These are phyloP conservation scores for Mesorhabditis belari DNA, from an alignment of 2,888 invertebrate genomes.

Conservation along the genomic window DNA sequence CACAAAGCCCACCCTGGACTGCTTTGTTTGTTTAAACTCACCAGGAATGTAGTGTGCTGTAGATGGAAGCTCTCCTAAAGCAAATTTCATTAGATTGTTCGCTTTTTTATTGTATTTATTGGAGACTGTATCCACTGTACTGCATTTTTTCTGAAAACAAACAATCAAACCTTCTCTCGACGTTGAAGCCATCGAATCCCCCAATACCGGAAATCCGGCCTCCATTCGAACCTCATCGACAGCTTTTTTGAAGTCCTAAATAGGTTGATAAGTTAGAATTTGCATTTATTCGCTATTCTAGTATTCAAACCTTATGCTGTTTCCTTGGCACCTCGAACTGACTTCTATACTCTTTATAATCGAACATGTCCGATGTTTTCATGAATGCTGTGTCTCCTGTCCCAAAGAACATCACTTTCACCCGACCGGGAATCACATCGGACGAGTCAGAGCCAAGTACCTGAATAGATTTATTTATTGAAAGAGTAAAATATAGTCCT, in stretches of 20 bases:
- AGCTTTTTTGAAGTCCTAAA: slow-evolving; percentile 38
- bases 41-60: too few species aligned
- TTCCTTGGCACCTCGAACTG: slow-evolving; percentile 34
- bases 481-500: neutral
- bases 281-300: neutral
- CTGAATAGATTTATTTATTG: neutral
- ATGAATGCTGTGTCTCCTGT: slow-evolving; percentile 47
- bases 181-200: too few species aligned
- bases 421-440: slow-evolving; percentile 9
- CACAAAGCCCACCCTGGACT: too few species aligned
- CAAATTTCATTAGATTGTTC: too few species aligned
- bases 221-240: slow-evolving; percentile 39
- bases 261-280: neutral
- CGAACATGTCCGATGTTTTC: slow-evolving; percentile 35
- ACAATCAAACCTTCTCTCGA: too few species aligned
- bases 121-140: too few species aligned
- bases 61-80: too few species aligned
- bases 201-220: slow-evolving; percentile 20
- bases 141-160: too few species aligned
- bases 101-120: too few species aligned
- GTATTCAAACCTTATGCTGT: slow-evolving; percentile 19
- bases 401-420: slow-evolving; percentile 46
- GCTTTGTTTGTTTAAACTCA: too few species aligned
- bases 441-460: neutral
- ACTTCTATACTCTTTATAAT: slow-evolving; percentile 24